Percentiles rank a stretch among this genome's conserved stretches.
Conservation (phyloP, 2,797 vertebrate genomes). For the Cygnus olor region DNA sequence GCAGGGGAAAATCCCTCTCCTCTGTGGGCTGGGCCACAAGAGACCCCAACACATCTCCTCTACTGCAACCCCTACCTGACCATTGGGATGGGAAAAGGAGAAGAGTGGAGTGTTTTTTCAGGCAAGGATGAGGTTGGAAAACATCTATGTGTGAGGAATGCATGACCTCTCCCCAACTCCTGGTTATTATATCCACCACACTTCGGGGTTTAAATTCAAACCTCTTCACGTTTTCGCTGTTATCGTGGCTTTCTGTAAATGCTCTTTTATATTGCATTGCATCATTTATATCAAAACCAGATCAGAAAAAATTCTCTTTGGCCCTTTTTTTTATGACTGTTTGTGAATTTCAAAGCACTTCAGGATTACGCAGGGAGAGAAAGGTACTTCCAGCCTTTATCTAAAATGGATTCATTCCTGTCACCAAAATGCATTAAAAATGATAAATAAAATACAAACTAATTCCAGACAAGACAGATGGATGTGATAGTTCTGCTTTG, state of each 20-base stretch:
- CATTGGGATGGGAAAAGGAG: background rate
- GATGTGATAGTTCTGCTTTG: background rate
- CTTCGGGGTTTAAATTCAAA: slow-evolving; percentile 47
- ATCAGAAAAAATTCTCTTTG: slow-evolving; percentile 31
- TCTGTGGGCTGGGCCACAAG: background rate
- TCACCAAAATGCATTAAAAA: background rate
- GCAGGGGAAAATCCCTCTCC: background rate
- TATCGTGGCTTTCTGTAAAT: background rate
- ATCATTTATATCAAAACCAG: slow-evolving; percentile 62
- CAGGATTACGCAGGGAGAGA: background rate
- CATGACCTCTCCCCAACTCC: background rate
- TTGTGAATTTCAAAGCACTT: slow-evolving; percentile 38
- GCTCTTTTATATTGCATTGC: slow-evolving; percentile 35
- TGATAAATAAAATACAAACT: background rate
- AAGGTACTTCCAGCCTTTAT: slow-evolving; percentile 18
- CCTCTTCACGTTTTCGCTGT: background rate
- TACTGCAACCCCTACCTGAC: background rate
- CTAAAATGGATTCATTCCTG: slow-evolving; percentile 20
- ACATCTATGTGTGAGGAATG: background rate
- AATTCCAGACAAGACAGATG: slow-evolving; percentile 34
- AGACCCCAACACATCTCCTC: accelerated
- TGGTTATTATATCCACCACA: background rate
- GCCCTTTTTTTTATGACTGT: background rate
- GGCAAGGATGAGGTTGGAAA: background rate
- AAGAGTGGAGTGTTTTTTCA: background rate